Conservation (phyloP, 2,797 vertebrate genomes). For the Falco cherrug region DNA sequence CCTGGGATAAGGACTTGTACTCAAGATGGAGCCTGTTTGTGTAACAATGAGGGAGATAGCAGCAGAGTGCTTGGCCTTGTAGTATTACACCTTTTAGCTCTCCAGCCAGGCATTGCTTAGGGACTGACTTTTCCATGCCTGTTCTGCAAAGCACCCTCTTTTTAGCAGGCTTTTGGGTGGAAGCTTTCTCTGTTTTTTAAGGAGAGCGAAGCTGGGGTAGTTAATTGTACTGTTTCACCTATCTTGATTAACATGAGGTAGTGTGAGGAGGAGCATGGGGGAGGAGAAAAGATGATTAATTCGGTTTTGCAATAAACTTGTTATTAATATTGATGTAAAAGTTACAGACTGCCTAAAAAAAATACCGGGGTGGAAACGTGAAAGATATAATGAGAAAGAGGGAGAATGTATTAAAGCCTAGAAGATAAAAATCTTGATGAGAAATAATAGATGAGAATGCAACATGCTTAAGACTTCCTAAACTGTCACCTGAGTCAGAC, state of each 20-base stretch:
- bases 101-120: background rate
- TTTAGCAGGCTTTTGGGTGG: background rate
- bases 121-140: background rate
- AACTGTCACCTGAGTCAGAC: background rate
- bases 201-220: background rate
- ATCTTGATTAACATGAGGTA: background rate
- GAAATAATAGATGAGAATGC: background rate
- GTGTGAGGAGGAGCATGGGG: background rate
- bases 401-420: background rate
- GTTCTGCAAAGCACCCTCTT: background rate
- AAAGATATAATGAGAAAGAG: background rate
- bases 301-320: background rate
- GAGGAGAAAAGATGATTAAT: background rate
- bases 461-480: background rate
- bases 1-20: background rate
- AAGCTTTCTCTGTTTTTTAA: background rate
- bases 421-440: background rate
- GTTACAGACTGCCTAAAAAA: background rate
- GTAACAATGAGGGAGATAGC: background rate
- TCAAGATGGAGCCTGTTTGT: background rate
- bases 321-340: background rate
- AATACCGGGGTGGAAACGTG: background rate
- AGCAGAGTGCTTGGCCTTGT: background rate
- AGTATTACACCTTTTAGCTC: background rate
- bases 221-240: background rate